Evolutionary conservation across 1,140 invertebrate species (phyloP).

Genomic region (Solenopsis invicta): DNA sequence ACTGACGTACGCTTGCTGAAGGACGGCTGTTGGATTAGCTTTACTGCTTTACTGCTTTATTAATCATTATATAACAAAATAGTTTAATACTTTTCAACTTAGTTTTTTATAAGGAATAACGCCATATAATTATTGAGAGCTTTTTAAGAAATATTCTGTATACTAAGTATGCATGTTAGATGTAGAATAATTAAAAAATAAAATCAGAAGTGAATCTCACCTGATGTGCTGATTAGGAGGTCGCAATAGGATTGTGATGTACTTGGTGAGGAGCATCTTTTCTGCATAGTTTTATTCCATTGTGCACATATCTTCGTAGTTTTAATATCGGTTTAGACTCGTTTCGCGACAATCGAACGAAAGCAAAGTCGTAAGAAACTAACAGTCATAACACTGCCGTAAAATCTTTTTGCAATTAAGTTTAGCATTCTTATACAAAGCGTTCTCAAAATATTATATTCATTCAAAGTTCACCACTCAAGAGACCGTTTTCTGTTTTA

Average conservation of each 20-base stretch:
- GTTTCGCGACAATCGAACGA: constrained; percentile 77
- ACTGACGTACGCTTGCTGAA: no score
- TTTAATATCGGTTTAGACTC: constrained; percentile 53
- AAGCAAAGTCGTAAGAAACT: constrained; percentile 61
- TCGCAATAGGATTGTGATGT: constrained; percentile 83
- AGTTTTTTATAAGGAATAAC: no score
- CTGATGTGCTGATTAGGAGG: constrained; percentile 83
- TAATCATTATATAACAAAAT: no score
- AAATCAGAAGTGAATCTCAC: constrained; percentile 75
- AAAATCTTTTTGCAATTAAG: constrained; percentile 79
- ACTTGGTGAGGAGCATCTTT: constrained; percentile 84
- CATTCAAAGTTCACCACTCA: not conserved
- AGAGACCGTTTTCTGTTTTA: no score
- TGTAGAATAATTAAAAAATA: not conserved
- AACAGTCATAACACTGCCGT: constrained; percentile 47
- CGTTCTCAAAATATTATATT: not conserved
- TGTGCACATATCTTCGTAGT: not conserved
- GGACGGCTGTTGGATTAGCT: no score
- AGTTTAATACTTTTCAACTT: no score
- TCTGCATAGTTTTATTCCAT: not conserved
- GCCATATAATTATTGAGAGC: no score
- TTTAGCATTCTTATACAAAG: constrained; percentile 75
- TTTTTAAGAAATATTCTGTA: no score
- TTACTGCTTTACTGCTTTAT: no score
- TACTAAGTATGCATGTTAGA: no score